phyloP scores from a whole-genome alignment of 2,113 vertebrate genomes.

The Plecturocebus donacophilus region DNA sequence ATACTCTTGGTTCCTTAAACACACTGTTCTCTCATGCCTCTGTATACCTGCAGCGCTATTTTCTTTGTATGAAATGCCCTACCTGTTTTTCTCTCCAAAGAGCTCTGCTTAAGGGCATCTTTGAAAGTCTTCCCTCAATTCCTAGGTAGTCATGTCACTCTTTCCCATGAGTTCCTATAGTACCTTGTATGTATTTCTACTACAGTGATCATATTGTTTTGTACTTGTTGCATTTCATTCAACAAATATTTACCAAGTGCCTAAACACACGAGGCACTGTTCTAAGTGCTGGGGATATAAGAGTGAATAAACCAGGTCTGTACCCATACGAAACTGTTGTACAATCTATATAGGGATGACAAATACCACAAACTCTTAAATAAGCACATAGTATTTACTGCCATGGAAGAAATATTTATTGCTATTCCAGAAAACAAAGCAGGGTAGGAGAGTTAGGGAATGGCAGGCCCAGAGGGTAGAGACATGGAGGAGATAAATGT shows the following conservation, averaged over 20 bases:
- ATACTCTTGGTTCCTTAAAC: background rate
- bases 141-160: background rate
- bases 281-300: constrained; percentile 34
- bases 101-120: background rate
- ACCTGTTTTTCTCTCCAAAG: background rate
- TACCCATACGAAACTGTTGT: background rate
- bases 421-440: constrained; percentile 4
- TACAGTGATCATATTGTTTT: background rate
- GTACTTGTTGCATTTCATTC: background rate
- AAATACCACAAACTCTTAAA: constrained; percentile 33
- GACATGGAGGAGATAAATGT: background rate
- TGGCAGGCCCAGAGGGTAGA: background rate
- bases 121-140: background rate
- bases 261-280: background rate
- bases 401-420: background rate
- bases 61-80: background rate
- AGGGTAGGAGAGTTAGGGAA: background rate
- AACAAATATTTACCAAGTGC: constrained; percentile 41
- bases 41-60: background rate
- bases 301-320: constrained; percentile 42
- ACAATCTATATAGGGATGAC: background rate
- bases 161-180: background rate
- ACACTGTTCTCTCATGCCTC: background rate
- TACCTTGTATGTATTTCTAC: background rate
- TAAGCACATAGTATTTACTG: background rate